Evolutionary conservation across 2,797 vertebrate species (phyloP), one percentile per base, ranked within the genome.

Genomic region (Luscinia luscinia): DNA sequence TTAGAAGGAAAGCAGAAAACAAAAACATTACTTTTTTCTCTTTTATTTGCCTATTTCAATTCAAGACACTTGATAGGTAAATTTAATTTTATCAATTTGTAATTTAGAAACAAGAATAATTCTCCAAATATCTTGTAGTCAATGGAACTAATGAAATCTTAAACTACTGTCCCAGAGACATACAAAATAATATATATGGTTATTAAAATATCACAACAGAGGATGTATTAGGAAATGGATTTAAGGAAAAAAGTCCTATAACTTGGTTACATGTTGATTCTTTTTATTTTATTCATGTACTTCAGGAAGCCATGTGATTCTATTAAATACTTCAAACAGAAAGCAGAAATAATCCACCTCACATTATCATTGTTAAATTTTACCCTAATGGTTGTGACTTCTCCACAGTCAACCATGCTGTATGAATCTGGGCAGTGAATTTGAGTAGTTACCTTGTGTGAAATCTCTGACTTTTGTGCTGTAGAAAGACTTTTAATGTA

Each of bases 1-100:
- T 84, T 86, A 75, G n/a, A 93, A 83, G 38, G 38, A 89, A 78
- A 81, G 45, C 11, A 85, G 67, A 78, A 92, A 92, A 80, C 62
- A 81, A 84, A 96, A 95, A 81, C 83, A 93, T 72, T 8, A 41
- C 7, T 70, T 77, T 87, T 68, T 81, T 61, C 0, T 26, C 18
- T 55, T 77, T 58, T 70, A 41, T 79, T 75, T 90, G 6, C 6
- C 9, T 85, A 51, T 92, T 92, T 26, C 15, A 69, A n/a, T 58
- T 89, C 20, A 45, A 78, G 55, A 19, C 8, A 43, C 2, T 34
- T 80, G 38, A 66, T 63, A 81, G 22, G 26, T 58, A 89, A 80
- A 72, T 83, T 78, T 67, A 70, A 73, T 87, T 79, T 90, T 80
- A 72, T 63, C 6, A 49, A 3, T 59, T 95, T 64, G 5, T 55